Conservation (phyloP, 2,113 vertebrate genomes). For the Xyliphius kryptos region DNA sequence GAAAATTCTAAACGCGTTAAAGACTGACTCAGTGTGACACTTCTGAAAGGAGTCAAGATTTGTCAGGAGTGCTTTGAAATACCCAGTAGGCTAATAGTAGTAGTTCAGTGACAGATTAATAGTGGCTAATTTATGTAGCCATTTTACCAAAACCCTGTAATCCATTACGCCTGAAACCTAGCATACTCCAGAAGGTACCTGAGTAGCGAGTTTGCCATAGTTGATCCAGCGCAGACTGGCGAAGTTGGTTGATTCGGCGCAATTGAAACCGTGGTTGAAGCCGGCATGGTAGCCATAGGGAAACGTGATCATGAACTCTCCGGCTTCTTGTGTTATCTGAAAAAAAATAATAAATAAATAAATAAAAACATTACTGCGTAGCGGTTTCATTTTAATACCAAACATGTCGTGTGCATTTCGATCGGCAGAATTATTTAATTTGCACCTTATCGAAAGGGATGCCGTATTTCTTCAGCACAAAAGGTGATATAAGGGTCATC, state of each 20-base stretch:
- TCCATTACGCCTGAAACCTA: too few species aligned
- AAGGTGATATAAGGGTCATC: conserved; percentile 96
- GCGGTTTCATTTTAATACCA: too few species aligned
- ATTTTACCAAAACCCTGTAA: not conserved
- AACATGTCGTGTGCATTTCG: not conserved
- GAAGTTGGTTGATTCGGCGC: conserved; percentile 97
- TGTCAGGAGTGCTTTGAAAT: too few species aligned
- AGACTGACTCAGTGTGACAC: too few species aligned
- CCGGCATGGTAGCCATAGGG: conserved; percentile 97
- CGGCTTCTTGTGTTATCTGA: conserved; percentile 95
- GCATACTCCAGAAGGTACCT: conserved; percentile 58
- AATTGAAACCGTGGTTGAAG: conserved; percentile 98
- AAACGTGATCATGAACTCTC: conserved; percentile 97
- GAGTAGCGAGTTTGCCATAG: conserved; percentile 87
- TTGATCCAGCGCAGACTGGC: conserved; percentile 94
- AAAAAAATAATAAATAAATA: not conserved
- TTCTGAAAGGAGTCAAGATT: too few species aligned
- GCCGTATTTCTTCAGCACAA: conserved; percentile 88
- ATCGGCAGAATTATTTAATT: too few species aligned
- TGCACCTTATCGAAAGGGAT: conserved; percentile 97
- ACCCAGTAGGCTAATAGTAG: too few species aligned
- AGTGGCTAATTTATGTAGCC: too few species aligned
- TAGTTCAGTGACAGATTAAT: too few species aligned
- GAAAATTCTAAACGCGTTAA: too few species aligned
- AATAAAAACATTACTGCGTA: not conserved